Conservation (phyloP, 2,888 invertebrate genomes). For the Coelinius sp. region DNA sequence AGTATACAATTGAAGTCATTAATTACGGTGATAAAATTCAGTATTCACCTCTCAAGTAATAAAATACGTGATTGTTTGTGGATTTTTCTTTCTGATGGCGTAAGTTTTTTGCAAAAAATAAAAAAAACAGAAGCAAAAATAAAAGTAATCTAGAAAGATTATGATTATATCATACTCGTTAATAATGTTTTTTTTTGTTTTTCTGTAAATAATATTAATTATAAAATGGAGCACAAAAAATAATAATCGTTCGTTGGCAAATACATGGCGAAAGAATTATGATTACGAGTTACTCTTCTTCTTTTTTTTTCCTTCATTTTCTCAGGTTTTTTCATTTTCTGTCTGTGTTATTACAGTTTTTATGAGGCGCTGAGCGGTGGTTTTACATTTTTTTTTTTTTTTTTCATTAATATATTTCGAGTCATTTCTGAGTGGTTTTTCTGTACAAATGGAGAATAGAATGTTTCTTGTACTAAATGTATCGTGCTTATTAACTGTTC, state of each 20-base stretch:
- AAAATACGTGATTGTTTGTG: conserved; percentile 38
- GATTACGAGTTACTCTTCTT: conserved; percentile 57
- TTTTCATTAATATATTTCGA: conserved; percentile 54
- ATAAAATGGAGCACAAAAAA: conserved; percentile 60
- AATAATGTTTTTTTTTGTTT: conserved; percentile 56
- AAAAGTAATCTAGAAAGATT: conserved; percentile 68
- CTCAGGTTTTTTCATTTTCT: conserved; percentile 33
- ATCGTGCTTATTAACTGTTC: conserved; percentile 54
- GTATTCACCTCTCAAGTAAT: conserved; percentile 36
- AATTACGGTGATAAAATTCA: conserved; percentile 39
- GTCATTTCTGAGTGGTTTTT: conserved; percentile 42
- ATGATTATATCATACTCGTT: conserved; percentile 64
- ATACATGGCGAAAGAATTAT: conserved; percentile 69
- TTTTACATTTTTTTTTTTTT: conserved; percentile 50
- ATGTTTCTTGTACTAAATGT: conserved; percentile 60
- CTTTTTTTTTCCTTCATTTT: conserved; percentile 30
- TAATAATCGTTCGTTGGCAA: conserved; percentile 69
- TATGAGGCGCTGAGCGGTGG: conserved; percentile 68
- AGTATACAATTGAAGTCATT: conserved; percentile 47
- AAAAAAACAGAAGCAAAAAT: conserved; percentile 52
- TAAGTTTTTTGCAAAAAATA: conserved; percentile 45
- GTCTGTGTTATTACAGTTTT: conserved; percentile 55
- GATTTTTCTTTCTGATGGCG: conserved; percentile 27
- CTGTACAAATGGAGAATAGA: conserved; percentile 44
- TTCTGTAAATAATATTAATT: conserved; percentile 66